Base-by-base conservation (phyloP, 1,140 invertebrate genomes). In the Andrena cerasifolii region DNA sequence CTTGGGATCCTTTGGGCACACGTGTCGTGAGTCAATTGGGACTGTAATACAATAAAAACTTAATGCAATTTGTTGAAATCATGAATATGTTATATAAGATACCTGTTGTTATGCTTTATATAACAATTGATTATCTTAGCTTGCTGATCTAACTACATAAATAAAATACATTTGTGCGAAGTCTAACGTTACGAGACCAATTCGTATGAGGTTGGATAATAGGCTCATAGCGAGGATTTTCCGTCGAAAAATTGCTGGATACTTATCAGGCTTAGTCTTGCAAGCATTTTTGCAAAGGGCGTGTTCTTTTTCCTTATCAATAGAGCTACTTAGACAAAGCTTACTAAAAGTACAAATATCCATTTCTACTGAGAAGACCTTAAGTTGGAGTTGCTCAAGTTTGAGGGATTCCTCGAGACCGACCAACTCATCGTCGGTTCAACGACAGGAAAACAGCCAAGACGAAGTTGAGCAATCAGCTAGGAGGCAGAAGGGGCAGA, bases 401-500 rank as follows among this genome's bases (percentile, higher is more conserved):
- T 40, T n/a, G 33, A 61, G 28, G 12, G 33, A 36, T 45, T 65
- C 33, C 58, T 24, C 33, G 58, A 40, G 58, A 61, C 18, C 40
- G 24, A 59, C n/a, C 28, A 58, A 12, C 33, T 10, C 21, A 7
- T 3, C 10, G 43, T 26, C 51, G 40, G 33, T 62, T 68, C 33
- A 61, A 78, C 73, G 54, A 62, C 59, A 65, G 65, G 61, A 31
- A 78, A 82, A 62, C 80, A 45, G 49, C 43, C 61, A 59, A 47
- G 81, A 83, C 81, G 79, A 83, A 78, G 81, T 83, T 73, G 87
- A 88, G 88, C 87, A 86, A 89, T 89, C 87, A 88, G 81, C 86
- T 72, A 80, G 75, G 77, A 90, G 89, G 88, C 88, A 83, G 80
- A 90, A 87, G 84, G 84, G 79, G 86, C 86, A 90, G 89, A 90